Base-by-base conservation (phyloP, 2,888 invertebrate species). In the Tenthredo scrophulariae region DNA sequence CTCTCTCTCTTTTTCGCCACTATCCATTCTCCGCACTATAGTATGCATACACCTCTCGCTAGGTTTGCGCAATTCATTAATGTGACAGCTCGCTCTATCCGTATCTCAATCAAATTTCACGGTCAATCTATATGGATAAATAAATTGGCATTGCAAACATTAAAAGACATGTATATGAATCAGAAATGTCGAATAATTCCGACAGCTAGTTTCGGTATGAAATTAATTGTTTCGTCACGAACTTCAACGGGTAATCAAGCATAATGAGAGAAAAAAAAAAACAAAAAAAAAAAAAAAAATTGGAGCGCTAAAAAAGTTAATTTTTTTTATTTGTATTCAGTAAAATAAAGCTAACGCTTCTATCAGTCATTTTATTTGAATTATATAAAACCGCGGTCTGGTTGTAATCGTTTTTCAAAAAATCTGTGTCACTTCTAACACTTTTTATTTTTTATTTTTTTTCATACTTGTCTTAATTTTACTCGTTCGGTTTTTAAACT, bases 101-200 rank as follows among this genome's bases (percentile, higher is more conserved):
- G 75, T 29, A 26, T 75, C 75, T 75, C 75, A 75, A 75, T 75
- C 26, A 43, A 50, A 75, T 75, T 75, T 75, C 75, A 75, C 75
- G 75, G 75, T 75, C 46, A 75, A 43, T 46, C 13, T n/a, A 37
- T n/a, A 46, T 50, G 40, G 40, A 75, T 46, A 62, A 62, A 26
- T 62, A 22, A 75, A 72, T 43, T 43, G 40, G 65, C 65, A 0
- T 65, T 15, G 26, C 29, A 5, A 13, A 65, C 65, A 0, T 50
- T 6, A n/a, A 10, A 26, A 29, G 33, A 3, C 33, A 33, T 33
- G 33, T 33, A 65, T 29, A 5, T 29, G 43, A 29, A 29, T 65
- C 29, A 65, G 13, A 65, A 29, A 65, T 29, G 65, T 29, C 13
- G 22, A 65, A 29, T 65, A 65, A 65, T 65, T 29, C 29, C 65